Evolutionary conservation across 2,888 invertebrate genomes (phyloP).

Genomic region (Theretra japonica): DNA sequence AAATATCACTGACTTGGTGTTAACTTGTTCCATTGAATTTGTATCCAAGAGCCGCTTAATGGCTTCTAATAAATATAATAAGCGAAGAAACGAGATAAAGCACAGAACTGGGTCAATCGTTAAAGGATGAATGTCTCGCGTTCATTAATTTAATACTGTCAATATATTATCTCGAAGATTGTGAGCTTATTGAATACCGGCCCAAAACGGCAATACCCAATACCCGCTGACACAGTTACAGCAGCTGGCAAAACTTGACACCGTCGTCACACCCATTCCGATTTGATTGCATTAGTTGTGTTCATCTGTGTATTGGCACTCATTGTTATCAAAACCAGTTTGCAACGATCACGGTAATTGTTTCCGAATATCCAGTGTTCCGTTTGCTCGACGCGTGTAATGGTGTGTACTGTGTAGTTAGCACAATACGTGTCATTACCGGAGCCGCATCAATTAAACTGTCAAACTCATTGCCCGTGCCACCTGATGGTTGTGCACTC

Average conservation of each 20-base stretch:
- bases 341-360: not conserved
- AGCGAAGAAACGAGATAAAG: not conserved
- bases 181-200: conserved; percentile 8
- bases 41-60: not conserved
- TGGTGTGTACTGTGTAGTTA: conserved; percentile 6
- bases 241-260: conserved; percentile 43
- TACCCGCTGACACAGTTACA: conserved; percentile 44
- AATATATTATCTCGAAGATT: conserved; percentile 5
- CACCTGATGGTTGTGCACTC: conserved; percentile 64
- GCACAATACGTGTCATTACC: conserved; percentile 23
- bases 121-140: not conserved
- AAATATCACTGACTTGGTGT: not conserved
- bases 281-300: conserved; percentile 39
- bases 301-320: not conserved
- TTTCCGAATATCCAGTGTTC: not conserved
- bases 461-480: conserved; percentile 50
- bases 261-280: conserved; percentile 39
- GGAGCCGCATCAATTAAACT: conserved; percentile 62
- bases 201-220: conserved; percentile 26
- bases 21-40: conserved; percentile 5
- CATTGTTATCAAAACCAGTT: not conserved
- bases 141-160: not conserved
- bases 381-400: not conserved
- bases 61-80: conserved; percentile 7
- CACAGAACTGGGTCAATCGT: conserved; percentile 2